These are phyloP conservation scores for Tridacna gigas DNA, from an alignment of 2,888 invertebrate species.

Conservation along the genomic window DNA sequence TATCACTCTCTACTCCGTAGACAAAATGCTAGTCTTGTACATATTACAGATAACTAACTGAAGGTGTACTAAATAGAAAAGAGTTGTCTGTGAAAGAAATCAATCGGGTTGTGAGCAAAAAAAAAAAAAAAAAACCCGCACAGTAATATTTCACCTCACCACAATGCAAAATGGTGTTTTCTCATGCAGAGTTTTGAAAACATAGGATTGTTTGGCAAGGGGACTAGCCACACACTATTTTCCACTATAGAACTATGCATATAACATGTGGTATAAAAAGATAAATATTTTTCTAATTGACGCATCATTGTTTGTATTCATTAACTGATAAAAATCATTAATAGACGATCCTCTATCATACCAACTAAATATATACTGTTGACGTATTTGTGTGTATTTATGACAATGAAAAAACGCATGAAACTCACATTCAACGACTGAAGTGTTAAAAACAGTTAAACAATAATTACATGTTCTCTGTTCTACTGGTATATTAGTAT, in stretches of 20 bases:
- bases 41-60: no score
- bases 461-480: conserved; percentile 21
- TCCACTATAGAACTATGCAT: not conserved
- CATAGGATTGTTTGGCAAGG: not conserved
- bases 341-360: not conserved
- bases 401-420: conserved; percentile 28
- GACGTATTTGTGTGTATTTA: conserved; percentile 4
- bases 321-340: conserved; percentile 1
- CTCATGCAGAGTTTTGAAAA: no score
- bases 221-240: not conserved
- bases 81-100: not conserved
- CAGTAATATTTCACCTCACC: not conserved
- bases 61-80: not conserved
- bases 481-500: conserved; percentile 10
- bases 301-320: conserved; percentile 1
- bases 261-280: conserved; percentile 2
- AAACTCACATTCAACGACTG: conserved; percentile 23
- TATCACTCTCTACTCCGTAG: no score
- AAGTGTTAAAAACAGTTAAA: not conserved
- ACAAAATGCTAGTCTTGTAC: no score
- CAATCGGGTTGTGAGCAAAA: not conserved
- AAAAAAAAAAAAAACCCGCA: not conserved
- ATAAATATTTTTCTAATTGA: not conserved
- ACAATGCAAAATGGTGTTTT: no score
- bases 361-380: conserved; percentile 3